Evolutionary conservation across 2,113 vertebrate species (phyloP).

Genomic region (Elephas maximus): DNA sequence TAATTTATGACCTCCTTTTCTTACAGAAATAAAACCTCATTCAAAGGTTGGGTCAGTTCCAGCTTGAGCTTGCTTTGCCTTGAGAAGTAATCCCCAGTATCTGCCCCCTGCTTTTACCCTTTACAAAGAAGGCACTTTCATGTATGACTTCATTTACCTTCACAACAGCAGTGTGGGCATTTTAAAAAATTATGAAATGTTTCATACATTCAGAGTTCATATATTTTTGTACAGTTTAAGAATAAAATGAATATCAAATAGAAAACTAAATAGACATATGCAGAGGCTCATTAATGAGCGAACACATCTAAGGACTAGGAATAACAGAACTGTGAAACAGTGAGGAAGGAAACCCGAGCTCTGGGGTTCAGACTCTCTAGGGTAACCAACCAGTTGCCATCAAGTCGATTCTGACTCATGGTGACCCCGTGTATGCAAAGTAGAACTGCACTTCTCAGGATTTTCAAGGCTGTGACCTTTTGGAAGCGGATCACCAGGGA

Average conservation of each 20-base stretch:
- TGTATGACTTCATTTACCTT: neutral
- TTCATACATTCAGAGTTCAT: neutral
- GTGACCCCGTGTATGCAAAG: neutral
- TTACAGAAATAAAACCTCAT: conserved; percentile 69
- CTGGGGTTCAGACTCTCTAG: neutral
- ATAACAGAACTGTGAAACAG: neutral
- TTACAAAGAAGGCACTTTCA: conserved; percentile 1
- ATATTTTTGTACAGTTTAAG: neutral
- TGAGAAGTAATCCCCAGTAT: neutral
- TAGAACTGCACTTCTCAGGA: neutral
- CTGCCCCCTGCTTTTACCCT: conserved; percentile 3
- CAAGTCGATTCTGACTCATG: neutral
- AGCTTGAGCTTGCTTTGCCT: neutral
- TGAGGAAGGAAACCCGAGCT: neutral
- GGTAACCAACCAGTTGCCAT: neutral
- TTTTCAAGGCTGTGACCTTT: neutral
- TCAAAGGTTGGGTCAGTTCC: conserved; percentile 32
- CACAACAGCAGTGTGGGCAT: neutral
- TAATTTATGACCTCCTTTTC: conserved; percentile 34
- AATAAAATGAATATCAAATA: neutral
- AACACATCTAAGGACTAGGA: neutral
- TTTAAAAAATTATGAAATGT: neutral
- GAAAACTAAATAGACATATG: neutral
- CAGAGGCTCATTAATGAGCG: neutral
- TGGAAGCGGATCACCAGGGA: neutral